A percentile compares a stretch with the other conserved stretches of the same genome.
Conservation (phyloP, 2,113 vertebrate species). For the Bambusicola thoracicus region DNA sequence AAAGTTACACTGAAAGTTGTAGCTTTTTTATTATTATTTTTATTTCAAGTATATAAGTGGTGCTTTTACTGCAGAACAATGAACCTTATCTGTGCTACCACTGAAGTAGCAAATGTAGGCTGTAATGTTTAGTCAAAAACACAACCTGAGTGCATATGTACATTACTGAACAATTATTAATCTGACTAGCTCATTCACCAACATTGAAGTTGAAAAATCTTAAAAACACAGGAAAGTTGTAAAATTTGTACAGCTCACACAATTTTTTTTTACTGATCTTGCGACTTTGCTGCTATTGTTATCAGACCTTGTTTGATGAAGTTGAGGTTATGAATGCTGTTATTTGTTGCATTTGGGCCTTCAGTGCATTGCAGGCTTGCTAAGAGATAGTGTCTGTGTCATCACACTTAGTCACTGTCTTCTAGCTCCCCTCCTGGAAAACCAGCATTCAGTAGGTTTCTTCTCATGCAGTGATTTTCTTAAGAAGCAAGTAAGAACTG, state of each 20-base stretch:
- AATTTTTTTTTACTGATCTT: not conserved
- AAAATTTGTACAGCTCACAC: not conserved
- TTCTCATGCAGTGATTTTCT: not conserved
- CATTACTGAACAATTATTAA: accelerated
- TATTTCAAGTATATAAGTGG: not conserved
- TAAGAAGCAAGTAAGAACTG: not conserved
- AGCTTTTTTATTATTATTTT: not conserved
- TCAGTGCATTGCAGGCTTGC: accelerated
- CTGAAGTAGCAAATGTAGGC: not conserved
- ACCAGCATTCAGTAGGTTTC: not conserved
- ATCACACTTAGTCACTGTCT: accelerated
- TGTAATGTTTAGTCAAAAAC: not conserved
- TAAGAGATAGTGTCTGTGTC: accelerated
- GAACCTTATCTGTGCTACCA: not conserved
- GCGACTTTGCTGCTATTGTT: not conserved
- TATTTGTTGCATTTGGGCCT: accelerated
- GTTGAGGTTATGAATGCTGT: accelerated
- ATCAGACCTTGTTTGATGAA: not conserved
- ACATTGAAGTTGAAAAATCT: not conserved
- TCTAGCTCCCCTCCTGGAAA: not conserved
- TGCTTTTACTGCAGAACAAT: not conserved
- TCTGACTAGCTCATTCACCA: not conserved
- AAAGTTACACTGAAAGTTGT: not conserved
- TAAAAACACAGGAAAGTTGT: not conserved
- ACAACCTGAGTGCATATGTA: accelerated